Evolutionary conservation across 2,113 vertebrate species (phyloP), one percentile per base, ranked within the genome.

Genomic region (Labrus mixtus): DNA sequence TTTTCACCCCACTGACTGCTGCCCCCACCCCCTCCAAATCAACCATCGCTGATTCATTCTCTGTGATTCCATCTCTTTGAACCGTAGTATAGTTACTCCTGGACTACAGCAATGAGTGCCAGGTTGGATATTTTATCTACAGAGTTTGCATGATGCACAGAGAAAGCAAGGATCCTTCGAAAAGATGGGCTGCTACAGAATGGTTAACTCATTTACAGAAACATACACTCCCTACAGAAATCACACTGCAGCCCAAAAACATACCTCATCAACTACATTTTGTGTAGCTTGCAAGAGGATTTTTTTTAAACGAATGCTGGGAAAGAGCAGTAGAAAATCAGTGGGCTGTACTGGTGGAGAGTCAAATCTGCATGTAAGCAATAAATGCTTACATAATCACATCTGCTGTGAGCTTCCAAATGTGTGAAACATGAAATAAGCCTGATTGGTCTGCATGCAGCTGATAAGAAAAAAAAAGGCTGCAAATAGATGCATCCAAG

Each of bases 311-410:
- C 12, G 57, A 0, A 16, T 15, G 48, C 33, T 68, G 54, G 10
- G 25, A 59, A 50, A 39, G n/a, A 68, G 61, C 77, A 53, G 55
- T 3, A 17, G 33, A 68, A 70, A 60, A 60, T 78, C 58, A 6
- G 8, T 20, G 11, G 8, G 29, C 25, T n/a, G 68, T 6, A 68
- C 62, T 69, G 66, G 85, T 23, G 62, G 61, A 61, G 37, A 84
- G 68, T 75, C 72, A 77, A 86, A 86, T 46, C 25, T 76, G 73
- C 45, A 78, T 62, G 77, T 79, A 59, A 73, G 73, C 78, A 82
- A 84, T 80, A 76, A 84, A 68, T 81, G 74, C 89, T 91, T 89
- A 90, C 86, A 85, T 91, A 89, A 91, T 86, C 74, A 76, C 77
- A 87, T 82, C 57, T 89, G 79, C 78, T 83, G 39, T 73, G 79